Conservation (phyloP, 2,113 vertebrate species). For the Saimiri boliviensis region DNA sequence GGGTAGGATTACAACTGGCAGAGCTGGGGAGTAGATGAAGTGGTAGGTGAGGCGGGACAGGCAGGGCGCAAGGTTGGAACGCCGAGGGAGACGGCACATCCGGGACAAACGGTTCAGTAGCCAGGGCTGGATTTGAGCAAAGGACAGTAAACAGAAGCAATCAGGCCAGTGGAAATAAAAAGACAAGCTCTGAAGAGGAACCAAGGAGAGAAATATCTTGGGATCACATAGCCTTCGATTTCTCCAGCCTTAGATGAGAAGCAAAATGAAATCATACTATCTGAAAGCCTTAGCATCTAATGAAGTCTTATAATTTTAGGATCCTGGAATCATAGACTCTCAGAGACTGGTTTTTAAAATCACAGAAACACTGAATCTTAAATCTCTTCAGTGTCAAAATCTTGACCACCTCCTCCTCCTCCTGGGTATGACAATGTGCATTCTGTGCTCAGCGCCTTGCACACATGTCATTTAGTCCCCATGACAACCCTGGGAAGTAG, state of each 20-base stretch:
- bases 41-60: neutral
- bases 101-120: neutral
- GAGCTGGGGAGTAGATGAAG: neutral
- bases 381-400: slow-evolving; percentile 31
- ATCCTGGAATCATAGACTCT: slow-evolving; percentile 40
- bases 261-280: neutral
- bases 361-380: slow-evolving; percentile 46
- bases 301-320: neutral
- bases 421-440: neutral
- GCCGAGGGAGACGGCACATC: neutral
- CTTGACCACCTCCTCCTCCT: neutral
- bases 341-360: slow-evolving; percentile 45
- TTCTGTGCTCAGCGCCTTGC: neutral
- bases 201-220: neutral
- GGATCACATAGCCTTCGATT: accelerated
- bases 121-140: neutral
- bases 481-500: slow-evolving; percentile 54
- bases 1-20: neutral
- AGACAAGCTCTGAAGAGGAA: neutral
- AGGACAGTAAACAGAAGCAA: too few relatives aligned
- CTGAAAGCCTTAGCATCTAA: neutral
- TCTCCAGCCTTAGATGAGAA: neutral
- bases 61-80: neutral
- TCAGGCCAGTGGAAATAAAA: neutral
- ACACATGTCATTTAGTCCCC: slow-evolving; percentile 38